Evolutionary conservation across 2,888 invertebrate genomes (phyloP).

Genomic region (Aelia acuminata): DNA sequence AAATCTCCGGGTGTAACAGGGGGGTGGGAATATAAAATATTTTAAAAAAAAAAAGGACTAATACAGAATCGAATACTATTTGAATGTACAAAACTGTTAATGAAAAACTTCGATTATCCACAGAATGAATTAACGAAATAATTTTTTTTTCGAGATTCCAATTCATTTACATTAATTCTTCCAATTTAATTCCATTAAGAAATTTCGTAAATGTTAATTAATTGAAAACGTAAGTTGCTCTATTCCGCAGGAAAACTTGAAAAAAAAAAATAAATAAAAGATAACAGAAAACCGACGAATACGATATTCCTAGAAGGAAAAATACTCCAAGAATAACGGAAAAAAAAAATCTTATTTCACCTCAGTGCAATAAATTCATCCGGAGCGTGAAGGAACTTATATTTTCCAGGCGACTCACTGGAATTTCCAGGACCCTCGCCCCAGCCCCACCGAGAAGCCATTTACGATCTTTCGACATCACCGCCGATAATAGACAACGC

Average conservation of each 20-base stretch:
- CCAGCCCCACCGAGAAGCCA: not conserved
- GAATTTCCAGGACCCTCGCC: not conserved
- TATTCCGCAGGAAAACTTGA: too few species aligned
- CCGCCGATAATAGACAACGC: not conserved
- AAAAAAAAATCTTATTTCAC: not conserved
- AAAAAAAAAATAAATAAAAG: not conserved
- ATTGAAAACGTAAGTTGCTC: not conserved
- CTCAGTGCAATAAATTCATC: not conserved
- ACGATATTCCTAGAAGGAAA: not conserved
- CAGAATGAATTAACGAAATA: too few species aligned
- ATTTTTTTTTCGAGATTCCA: too few species aligned
- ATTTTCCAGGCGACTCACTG: conserved; percentile 5
- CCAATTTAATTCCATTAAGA: too few species aligned
- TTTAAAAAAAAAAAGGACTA: too few species aligned
- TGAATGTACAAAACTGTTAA: too few species aligned
- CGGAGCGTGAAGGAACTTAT: conserved; percentile 10
- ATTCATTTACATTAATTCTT: too few species aligned
- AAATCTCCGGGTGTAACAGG: too few species aligned
- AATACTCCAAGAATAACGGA: not conserved
- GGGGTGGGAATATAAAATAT: too few species aligned
- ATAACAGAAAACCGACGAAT: not conserved
- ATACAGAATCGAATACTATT: too few species aligned
- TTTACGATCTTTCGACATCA: conserved; percentile 25
- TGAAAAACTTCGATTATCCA: too few species aligned
- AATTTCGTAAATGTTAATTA: not conserved